Conservation (phyloP, 2,113 vertebrate species). For the Phasianus colchicus region DNA sequence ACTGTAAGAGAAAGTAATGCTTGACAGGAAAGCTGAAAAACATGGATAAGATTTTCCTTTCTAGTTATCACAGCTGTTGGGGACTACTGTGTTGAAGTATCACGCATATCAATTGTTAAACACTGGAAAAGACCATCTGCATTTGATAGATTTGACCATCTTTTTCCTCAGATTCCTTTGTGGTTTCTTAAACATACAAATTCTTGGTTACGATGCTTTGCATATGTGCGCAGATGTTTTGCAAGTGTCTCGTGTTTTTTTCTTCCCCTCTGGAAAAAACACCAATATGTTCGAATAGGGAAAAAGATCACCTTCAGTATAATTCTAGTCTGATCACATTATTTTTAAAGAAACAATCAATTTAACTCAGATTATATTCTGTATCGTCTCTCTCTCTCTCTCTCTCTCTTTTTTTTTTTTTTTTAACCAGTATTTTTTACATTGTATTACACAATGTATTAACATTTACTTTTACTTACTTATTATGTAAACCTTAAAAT, state of each 20-base stretch:
- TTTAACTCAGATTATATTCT: not conserved
- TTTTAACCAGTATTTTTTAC: not conserved
- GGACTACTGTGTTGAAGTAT: not conserved
- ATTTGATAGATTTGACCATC: not conserved
- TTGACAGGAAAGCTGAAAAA: not conserved
- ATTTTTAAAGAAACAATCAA: not conserved
- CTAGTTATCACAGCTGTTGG: not conserved
- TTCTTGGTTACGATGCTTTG: not conserved
- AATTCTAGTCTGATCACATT: not conserved
- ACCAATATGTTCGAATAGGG: not conserved
- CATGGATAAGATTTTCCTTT: not conserved
- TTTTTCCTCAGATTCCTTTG: not conserved
- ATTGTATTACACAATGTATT: not conserved
- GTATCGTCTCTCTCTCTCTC: not conserved
- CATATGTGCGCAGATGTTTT: not conserved
- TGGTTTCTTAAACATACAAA: not conserved
- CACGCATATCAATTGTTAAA: not conserved
- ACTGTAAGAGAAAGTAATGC: accelerated
- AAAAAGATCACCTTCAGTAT: not conserved
- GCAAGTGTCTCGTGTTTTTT: not conserved
- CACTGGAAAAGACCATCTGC: not conserved
- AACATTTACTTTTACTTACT: not conserved
- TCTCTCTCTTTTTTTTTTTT: not conserved
- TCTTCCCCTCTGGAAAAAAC: not conserved
- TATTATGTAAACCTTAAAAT: constrained; percentile 38